These are phyloP conservation scores for Pectinophora gossypiella DNA, from an alignment of 1,140 invertebrate genomes.

Conservation along the genomic window DNA sequence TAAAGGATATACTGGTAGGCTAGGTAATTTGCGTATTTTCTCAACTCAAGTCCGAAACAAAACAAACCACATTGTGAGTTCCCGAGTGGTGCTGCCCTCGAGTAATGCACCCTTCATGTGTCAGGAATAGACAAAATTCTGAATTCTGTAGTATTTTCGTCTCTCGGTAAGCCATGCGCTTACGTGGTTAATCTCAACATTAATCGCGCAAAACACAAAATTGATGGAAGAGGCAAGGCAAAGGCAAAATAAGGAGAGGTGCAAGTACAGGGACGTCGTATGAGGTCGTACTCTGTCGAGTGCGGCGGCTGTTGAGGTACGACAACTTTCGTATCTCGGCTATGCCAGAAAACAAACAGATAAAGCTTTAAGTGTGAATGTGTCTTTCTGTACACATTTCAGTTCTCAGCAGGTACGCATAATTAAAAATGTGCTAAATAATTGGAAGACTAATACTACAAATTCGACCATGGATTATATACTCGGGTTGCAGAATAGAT, in stretches of 20 bases:
- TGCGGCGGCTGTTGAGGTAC: constrained; percentile 1
- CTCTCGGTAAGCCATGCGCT: constrained; percentile 64
- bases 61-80: constrained; percentile 67
- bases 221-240: constrained; percentile 56
- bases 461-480: neutral
- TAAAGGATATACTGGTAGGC: too few relatives aligned
- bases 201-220: constrained; percentile 37
- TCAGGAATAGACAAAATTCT: constrained; percentile 31
- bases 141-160: constrained; percentile 38
- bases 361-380: constrained; percentile 63
- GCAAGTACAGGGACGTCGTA: constrained; percentile 43
- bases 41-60: constrained; percentile 32
- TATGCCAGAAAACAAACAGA: constrained; percentile 76
- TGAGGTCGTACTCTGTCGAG: neutral
- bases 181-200: constrained; percentile 53
- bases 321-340: constrained; percentile 58
- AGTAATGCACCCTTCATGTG: constrained; percentile 38
- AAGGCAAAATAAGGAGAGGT: constrained; percentile 67
- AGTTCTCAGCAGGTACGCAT: constrained; percentile 23
- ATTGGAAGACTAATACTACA: constrained; percentile 17
- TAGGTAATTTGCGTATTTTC: constrained; percentile 52
- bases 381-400: too few relatives aligned
- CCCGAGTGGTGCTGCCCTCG: constrained; percentile 70
- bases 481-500: neutral
- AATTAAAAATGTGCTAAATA: constrained; percentile 30